Base-by-base conservation (phyloP, 2,888 invertebrate genomes). In the Eupelmus urozonus region DNA sequence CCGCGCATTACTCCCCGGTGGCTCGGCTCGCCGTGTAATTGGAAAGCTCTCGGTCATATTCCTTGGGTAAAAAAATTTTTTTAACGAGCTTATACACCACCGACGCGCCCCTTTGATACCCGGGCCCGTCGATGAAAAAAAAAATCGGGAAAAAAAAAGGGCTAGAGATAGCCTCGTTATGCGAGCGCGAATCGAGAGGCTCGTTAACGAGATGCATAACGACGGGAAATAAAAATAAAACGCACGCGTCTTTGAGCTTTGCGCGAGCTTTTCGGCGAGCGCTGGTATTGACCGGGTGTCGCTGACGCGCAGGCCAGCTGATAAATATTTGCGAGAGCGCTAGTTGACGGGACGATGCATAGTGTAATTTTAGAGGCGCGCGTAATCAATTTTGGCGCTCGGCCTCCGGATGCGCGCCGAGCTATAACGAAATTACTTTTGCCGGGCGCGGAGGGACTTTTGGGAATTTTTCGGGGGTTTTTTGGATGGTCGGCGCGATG, bases 181-280 rank as follows among this genome's bases (percentile, higher is more conserved):
- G 27, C 60, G 34, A 40, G 42, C 66, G 49, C 62, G 29, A 78
- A 77, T 80, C 78, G 77, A 80, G 78, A 78, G 73, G 76, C 78
- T 76, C 76, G 80, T 76, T 80, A 78, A 80, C 78, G 78, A 78
- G 78, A 80, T 80, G 76, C 62, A 67, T 60, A 75, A 75, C 75
- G 75, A 75, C 70, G n/a, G 45, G 45, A 45, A 45, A 16, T 13
- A 45, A 45, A 45, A 45, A 45, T 45, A 9, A 9, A 34, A 34
- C 9, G 34, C 42, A 51, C n/a, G 40, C 57, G 40, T 76, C 62
- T 76, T 62, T 69, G 69, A 69, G 69, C 40, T 57, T 53, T 34
- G 34, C 34, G 34, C 20, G 34, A 20, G n/a, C n/a, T 55, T 69
- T 59, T 23, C 53, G 42, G n/a, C n/a, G n/a, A n/a, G n/a, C n/a